phyloP scores from a whole-genome alignment of 2,797 vertebrate species.

The Sebastes hubbsi region DNA sequence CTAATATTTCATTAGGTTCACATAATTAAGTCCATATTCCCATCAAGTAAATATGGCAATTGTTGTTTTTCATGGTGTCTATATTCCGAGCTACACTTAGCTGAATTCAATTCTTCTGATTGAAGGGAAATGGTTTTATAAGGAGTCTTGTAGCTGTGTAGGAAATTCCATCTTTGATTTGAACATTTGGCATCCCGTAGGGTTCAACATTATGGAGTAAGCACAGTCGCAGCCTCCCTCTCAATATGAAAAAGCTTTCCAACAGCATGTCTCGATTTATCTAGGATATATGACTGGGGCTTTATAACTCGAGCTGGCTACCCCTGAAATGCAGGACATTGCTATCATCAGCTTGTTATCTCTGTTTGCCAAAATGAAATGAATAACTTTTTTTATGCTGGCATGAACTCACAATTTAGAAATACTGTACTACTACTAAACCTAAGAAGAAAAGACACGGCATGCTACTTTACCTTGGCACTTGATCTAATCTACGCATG shows the following conservation, averaged over 20 bases:
- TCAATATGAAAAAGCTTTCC: slow-evolving; percentile 5
- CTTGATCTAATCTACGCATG: background rate
- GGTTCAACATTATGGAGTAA: background rate
- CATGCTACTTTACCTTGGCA: background rate
- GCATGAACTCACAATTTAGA: background rate
- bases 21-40: background rate
- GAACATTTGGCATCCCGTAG: background rate
- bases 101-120: background rate
- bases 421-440: background rate
- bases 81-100: background rate
- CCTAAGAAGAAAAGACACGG: background rate
- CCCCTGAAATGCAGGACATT: background rate
- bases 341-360: background rate
- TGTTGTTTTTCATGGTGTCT: background rate
- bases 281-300: background rate
- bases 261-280: background rate
- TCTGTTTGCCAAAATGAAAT: background rate
- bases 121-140: background rate
- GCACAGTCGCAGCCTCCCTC: background rate
- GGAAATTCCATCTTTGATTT: background rate
- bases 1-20: background rate
- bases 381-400: background rate
- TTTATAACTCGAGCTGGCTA: background rate
- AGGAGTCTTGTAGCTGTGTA: background rate
- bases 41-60: background rate